These are phyloP conservation scores for Sebastes reedi DNA, from an alignment of 2,797 vertebrate species.

Conservation along the genomic window DNA sequence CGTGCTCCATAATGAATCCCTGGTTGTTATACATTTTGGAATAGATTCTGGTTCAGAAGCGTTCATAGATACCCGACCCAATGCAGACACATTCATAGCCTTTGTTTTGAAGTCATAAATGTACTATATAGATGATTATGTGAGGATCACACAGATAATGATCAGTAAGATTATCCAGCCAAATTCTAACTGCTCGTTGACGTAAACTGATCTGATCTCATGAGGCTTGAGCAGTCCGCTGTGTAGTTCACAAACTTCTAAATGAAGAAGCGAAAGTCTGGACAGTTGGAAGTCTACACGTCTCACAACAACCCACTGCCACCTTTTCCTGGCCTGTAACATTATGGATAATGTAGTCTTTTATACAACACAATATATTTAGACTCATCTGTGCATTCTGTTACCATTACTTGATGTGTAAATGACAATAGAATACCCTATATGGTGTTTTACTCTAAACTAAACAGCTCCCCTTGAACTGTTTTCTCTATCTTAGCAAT, in stretches of 20 bases:
- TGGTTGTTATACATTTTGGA: background rate
- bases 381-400: background rate
- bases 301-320: background rate
- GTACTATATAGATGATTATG: background rate
- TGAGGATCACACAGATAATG: background rate
- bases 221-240: background rate
- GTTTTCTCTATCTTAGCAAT: background rate
- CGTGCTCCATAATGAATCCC: background rate
- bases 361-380: background rate
- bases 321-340: background rate
- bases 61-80: background rate
- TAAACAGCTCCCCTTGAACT: background rate
- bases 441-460: background rate
- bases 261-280: background rate
- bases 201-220: background rate
- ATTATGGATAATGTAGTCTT: background rate
- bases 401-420: background rate
- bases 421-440: background rate
- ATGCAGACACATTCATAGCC: background rate
- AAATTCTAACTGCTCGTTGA: background rate
- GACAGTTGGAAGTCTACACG: background rate
- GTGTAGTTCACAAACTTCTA: background rate
- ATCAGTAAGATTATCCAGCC: background rate
- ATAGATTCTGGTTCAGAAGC: background rate
- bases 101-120: background rate